Base-by-base conservation (phyloP, 30 jellyfish, hydroid and myxozoan genomes). In the Phacellophora camtschatica region DNA sequence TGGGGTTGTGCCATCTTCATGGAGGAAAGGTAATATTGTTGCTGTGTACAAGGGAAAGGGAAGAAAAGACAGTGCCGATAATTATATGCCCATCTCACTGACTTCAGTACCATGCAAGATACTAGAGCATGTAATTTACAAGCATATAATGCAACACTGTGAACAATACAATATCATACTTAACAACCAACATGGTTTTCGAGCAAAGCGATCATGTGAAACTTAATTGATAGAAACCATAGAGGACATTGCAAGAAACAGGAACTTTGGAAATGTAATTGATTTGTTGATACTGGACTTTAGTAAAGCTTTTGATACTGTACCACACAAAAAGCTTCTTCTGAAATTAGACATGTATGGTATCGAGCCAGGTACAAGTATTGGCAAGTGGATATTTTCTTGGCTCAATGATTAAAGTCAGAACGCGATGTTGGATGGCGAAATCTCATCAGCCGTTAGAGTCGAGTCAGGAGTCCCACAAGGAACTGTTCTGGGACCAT, bases 401-500 rank as follows among this genome's bases (percentile, higher is more conserved):
- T 70, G 84, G 84, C 33, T 70, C 19, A 19, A 8, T 20, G 53
- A 45, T 46, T 30, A 39, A 31, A 70, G 55, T 49, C 84, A 70
- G 55, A 43, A 34, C 9, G 65, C 35, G 27, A 18, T 34, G 46
- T 11, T 53, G 8, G 75, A 48, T 2, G 87, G 77, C 24, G 77
- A 58, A 53, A 51, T 65, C 77, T 36, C 88, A 54, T 54, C 66
- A 74, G 78, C 66, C 45, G 66, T 55, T 4, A 58, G 77, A 29
- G 85, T 58, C 22, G 5, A 50, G 56, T 74, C 87, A 35, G 87
- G 77, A 12, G 77, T 74, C 33, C 87, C 87, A 51, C 79, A 74
- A 74, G 87, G 87, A 33, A 74, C 87, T n/a, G 87, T 74, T 25
- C 72, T 32, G n/a, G 74, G 58, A 32, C 86, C 88, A 53, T 35